Evolutionary conservation across 2,888 invertebrate genomes (phyloP), one percentile per base, ranked within the genome.

Genomic region (Beris chalybata): DNA sequence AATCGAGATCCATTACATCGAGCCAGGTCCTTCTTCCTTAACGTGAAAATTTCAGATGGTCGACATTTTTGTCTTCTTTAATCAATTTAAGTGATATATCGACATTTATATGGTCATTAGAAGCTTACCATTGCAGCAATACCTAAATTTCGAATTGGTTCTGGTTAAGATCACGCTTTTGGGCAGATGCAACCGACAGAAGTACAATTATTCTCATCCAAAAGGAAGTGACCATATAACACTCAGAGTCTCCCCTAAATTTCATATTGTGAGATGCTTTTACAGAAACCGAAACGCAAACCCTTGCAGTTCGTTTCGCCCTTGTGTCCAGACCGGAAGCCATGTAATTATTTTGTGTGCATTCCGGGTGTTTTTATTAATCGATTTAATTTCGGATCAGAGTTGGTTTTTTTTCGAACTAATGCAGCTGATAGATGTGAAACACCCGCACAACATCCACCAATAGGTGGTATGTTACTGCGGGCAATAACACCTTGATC

Each of bases 71-170:
- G 64, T 29, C 43, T 56, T 56, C 65, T 47, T 48, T 61, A 69
- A 67, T 67, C 67, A 67, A 67, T 64, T 67, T 67, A 59, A 69
- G 66, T 69, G 67, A 69, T 67, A 69, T 69, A 69, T 69, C 67
- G 69, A 69, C 67, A 67, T 69, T 69, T 69, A 69, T 67, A 59
- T 67, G 69, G 67, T 67, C 65, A 69, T 69, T 69, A 67, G 58
- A 64, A 66, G 52, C 52, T 53, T 55, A 47, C 55, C 54, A 48
- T 56, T 45, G 38, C 55, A 7, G 6, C 31, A 48, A 32, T 54
- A 48, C 65, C 38, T 50, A 15, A 55, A 55, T 54, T 56, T 69
- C 55, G 66, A 45, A 69, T 69, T 66, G 64, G 66, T 69, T 69
- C 66, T 68, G 68, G 68, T 66, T 58, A 68, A 68, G 63, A 66